Base-by-base conservation (phyloP, 2,113 vertebrate species). In the Periophthalmodon schlosseri region DNA sequence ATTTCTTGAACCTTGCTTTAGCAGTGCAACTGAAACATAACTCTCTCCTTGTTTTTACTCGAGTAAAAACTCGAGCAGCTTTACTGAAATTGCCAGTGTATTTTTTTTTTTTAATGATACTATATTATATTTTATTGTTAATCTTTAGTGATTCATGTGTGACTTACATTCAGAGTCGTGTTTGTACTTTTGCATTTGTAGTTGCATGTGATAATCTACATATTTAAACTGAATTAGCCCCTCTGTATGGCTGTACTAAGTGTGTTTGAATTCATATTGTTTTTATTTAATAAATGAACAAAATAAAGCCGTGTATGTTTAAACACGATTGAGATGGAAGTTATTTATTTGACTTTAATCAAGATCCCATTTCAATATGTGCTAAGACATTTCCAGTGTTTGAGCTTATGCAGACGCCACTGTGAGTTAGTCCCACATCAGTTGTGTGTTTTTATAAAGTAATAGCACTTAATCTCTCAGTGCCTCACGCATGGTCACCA, bases 381-480 rank as follows among this genome's bases (percentile, higher is more conserved):
- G 34, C 44, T 3, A 44, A 44, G 39, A 21, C 28, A 72, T 20
- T 72, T 69, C 73, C 49, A 28, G 11, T 16, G 64, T 10, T 0
- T 75, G 81, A 87, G 54, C 39, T 68, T 65, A 74, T 86, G 36
- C 81, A 87, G 84, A n/a, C 68, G 10, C 68, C 0, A 68, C 70
- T 69, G 11, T 88, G 85, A 85, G 82, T 87, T 86, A 84, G 81
- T 73, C 68, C 75, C 7, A 28, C 63, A 75, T 80, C 80, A 74
- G 68, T 64, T 73, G 72, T 7, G 7, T 86, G 81, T 89, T 89
- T 86, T 84, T 49, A 28, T 61, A 83, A 74, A 23, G 60, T 70
- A 80, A 85, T 75, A 78, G 70, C 70, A 68, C 77, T 47, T 67
- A 75, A 82, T 89, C 76, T 72, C 84, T 89, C 86, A 84, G 71